Base-by-base conservation (phyloP, 2,113 vertebrate species). In the Sula dactylatra region DNA sequence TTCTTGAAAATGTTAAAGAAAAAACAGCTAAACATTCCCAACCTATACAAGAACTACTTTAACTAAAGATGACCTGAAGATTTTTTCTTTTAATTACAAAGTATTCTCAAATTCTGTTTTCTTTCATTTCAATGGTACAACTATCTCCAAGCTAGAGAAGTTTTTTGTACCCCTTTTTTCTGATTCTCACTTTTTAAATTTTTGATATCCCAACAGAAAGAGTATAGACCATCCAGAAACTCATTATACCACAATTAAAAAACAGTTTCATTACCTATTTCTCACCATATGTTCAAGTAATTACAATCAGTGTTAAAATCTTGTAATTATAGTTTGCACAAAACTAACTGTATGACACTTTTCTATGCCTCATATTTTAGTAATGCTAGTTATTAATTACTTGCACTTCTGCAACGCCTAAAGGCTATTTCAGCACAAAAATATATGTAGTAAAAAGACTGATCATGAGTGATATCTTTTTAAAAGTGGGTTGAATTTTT, bases 221-320 rank as follows among this genome's bases (percentile, higher is more conserved):
- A 40, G 27, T 27, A 55, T 29, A 76, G 44, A 79, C 45, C 61
- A 85, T 55, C 66, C 65, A 96, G 61, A 97, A 93, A 79, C 45
- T 89, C 61, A 67, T 94, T 92, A 91, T 49, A 76, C 5, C 47
- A 89, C 56, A 49, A 76, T 87, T 94, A 42, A 84, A 86, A 90
- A 50, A 4, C 38, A 84, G 40, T 85, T 95, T 74, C 84, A 82
- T 87, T 96, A 97, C 73, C 87, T 96, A 82, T 96, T 95, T 94
- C 73, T 95, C 0, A 0, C 45, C 78, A 49, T 94, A 96, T 87
- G 89, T 84, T 95, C 78, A 88, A 73, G 82, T 54, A 92, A 95
- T 87, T 93, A 89, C n/a, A 84, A 95, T 94, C 52, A 89, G 31
- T 56, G 40, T 85, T 95, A 95, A 95, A 94, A 84, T 84, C 72